Percentiles rank a stretch among this genome's conserved stretches.
phyloP scores from a whole-genome alignment of 2,797 vertebrate genomes.

The Microchirus variegatus region DNA sequence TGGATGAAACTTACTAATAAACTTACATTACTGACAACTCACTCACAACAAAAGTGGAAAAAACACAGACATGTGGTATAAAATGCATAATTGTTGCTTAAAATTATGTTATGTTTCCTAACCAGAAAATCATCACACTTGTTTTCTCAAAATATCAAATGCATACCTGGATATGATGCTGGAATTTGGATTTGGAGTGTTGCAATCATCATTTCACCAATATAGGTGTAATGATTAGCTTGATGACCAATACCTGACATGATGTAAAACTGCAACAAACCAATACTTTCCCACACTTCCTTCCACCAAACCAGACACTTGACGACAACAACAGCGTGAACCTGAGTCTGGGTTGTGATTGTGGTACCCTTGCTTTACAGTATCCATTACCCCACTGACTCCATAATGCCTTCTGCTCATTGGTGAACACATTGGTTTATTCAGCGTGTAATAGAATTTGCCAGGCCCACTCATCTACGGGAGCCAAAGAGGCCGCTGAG shows the following conservation, averaged over 20 bases:
- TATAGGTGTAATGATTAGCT: background rate
- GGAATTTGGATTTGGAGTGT: background rate
- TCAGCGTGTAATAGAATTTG: constrained; percentile 70
- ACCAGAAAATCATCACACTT: too few relatives aligned
- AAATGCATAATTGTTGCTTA: too few relatives aligned
- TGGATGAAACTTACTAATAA: too few relatives aligned
- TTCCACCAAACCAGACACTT: constrained; percentile 33
- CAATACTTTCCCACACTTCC: constrained; percentile 3
- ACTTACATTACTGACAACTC: too few relatives aligned
- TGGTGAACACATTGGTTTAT: constrained; percentile 68
- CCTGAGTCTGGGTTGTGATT: constrained; percentile 10
- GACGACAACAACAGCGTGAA: constrained; percentile 25
- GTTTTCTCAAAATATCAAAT: too few relatives aligned
- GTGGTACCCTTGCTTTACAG: constrained; percentile 45
- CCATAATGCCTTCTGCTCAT: constrained; percentile 50
- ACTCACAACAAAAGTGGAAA: too few relatives aligned
- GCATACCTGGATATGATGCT: too few relatives aligned
- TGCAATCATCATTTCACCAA: background rate
- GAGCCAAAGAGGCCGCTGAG: constrained; percentile 63
- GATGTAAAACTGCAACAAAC: constrained; percentile 13
- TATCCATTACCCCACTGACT: constrained; percentile 59
- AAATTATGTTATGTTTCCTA: too few relatives aligned
- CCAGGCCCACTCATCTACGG: constrained; percentile 34
- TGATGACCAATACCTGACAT: constrained; percentile 1
- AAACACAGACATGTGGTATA: too few relatives aligned